These are phyloP conservation scores for Sminthurides aquaticus DNA, from an alignment of 2,888 invertebrate species.

Conservation along the genomic window DNA sequence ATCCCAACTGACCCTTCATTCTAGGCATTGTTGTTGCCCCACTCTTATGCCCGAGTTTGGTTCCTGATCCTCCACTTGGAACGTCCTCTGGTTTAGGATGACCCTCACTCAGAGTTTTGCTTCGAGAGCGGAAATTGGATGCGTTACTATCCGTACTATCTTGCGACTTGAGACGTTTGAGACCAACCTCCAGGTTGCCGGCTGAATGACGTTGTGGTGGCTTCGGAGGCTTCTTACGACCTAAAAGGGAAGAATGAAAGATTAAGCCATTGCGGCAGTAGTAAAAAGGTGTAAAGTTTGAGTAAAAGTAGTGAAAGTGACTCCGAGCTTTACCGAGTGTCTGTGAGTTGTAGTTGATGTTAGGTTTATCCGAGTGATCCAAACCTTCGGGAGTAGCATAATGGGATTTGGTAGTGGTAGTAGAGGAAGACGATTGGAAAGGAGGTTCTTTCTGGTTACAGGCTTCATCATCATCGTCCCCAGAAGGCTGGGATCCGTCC, in stretches of 20 bases:
- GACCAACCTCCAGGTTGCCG: conserved; percentile 71
- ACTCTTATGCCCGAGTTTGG: conserved; percentile 43
- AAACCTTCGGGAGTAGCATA: conserved; percentile 41
- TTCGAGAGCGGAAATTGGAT: conserved; percentile 66
- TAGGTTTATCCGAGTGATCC: conserved; percentile 30
- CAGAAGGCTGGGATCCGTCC: conserved; percentile 17
- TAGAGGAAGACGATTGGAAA: conserved; percentile 6
- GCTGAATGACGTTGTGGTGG: conserved; percentile 72
- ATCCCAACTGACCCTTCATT: conserved; percentile 63
- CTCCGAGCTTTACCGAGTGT: conserved; percentile 43
- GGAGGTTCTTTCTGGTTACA: no score
- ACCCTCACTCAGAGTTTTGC: conserved; percentile 84
- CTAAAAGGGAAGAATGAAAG: conserved; percentile 22
- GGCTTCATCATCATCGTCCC: conserved; percentile 21
- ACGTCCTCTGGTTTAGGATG: conserved; percentile 53
- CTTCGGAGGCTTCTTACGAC: conserved; percentile 56
- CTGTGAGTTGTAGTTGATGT: conserved; percentile 43
- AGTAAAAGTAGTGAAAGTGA: conserved; percentile 18
- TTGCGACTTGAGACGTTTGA: conserved; percentile 46
- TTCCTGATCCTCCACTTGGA: conserved; percentile 12
- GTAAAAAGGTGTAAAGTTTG: neutral
- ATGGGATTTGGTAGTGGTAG: conserved; percentile 30
- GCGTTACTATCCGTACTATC: conserved; percentile 48
- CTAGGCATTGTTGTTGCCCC: conserved; percentile 45
- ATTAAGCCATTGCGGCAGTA: no score